Evolutionary conservation across 2,888 invertebrate species (phyloP).

Genomic region (Microchrysa polita): DNA sequence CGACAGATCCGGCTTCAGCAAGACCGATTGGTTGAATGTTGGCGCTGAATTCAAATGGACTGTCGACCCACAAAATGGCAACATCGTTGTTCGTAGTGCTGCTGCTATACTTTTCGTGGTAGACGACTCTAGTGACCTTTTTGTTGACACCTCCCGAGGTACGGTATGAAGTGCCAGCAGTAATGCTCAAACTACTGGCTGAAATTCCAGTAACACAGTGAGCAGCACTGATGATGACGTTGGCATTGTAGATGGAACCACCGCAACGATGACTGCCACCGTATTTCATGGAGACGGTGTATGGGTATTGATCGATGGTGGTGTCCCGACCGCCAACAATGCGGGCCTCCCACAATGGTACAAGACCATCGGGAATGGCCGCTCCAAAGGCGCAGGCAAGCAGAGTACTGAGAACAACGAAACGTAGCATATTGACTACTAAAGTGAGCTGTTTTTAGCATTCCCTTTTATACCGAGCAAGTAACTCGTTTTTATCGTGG

Average conservation of each 20-base stretch:
- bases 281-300: conserved; percentile 45
- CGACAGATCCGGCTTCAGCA: conserved; percentile 54
- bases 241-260: conserved; percentile 64
- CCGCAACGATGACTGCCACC: conserved; percentile 66
- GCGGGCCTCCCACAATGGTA: conserved; percentile 47
- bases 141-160: neutral
- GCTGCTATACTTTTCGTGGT: neutral
- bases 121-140: neutral
- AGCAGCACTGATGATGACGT: conserved; percentile 67
- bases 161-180: conserved; percentile 64
- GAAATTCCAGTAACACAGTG: conserved; percentile 63
- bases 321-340: conserved; percentile 49
- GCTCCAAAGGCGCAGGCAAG: conserved; percentile 32
- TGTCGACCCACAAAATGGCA: conserved; percentile 51
- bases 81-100: conserved; percentile 48
- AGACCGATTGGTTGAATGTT: conserved; percentile 62
- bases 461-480: neutral
- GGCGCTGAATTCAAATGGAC: conserved; percentile 61
- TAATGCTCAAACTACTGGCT: conserved; percentile 58
- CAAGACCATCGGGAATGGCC: conserved; percentile 35
- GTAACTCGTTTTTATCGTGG: no score
- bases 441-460: neutral
- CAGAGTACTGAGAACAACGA: conserved; percentile 51
- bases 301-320: conserved; percentile 42
- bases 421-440: conserved; percentile 35